phyloP scores from a whole-genome alignment of 2,797 vertebrate genomes.

The Rachycentron canadum region DNA sequence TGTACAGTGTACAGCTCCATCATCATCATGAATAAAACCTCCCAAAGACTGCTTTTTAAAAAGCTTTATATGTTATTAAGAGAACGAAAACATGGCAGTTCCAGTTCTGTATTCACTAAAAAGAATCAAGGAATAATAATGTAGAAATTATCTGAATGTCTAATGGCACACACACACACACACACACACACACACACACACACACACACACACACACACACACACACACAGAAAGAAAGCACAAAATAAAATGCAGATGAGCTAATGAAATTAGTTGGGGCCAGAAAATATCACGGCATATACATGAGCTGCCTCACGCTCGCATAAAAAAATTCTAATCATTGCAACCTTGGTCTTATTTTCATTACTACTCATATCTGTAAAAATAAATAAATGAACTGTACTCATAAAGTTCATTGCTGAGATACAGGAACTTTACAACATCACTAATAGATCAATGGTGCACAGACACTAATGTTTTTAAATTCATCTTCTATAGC shows the following conservation, averaged over 20 bases:
- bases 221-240: background rate
- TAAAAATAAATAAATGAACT: background rate
- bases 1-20: constrained; percentile 34
- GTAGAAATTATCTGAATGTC: constrained; percentile 15
- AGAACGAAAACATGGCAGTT: constrained; percentile 30
- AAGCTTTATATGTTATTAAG: constrained; percentile 37
- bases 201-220: background rate
- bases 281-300: background rate
- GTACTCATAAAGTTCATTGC: background rate
- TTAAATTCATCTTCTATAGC: background rate
- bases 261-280: background rate
- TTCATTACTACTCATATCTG: background rate
- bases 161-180: constrained; percentile 2
- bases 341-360: background rate
- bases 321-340: background rate
- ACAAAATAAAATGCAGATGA: background rate
- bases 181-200: background rate
- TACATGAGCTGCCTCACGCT: background rate
- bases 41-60: constrained; percentile 36
- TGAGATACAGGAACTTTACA: background rate
- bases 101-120: constrained; percentile 7
- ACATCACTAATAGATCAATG: background rate
- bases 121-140: background rate
- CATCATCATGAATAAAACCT: constrained; percentile 37
- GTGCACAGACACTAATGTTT: background rate